Percentiles rank a stretch among this genome's conserved stretches.
Conservation (phyloP, 2,797 vertebrate species). For the Hemitrygon akajei region DNA sequence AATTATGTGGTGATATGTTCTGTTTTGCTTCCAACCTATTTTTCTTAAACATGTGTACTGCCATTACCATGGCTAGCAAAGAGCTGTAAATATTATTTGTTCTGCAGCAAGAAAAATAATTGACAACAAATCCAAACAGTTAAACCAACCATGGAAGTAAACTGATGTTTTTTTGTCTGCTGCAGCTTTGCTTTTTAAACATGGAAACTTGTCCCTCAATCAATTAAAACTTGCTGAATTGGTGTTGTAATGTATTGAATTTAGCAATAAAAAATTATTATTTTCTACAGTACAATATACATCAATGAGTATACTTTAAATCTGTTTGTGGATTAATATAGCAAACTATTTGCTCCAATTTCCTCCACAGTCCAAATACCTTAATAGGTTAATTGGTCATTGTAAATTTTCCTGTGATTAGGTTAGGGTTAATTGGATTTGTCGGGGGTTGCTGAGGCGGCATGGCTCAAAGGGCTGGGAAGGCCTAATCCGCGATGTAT, state of each 20-base stretch:
- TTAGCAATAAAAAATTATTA: neutral
- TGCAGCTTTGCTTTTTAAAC: neutral
- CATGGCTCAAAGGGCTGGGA: too few relatives aligned
- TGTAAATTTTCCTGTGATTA: too few relatives aligned
- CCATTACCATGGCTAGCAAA: neutral
- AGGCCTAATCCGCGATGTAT: too few relatives aligned
- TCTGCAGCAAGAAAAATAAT: neutral
- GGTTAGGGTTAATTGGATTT: too few relatives aligned
- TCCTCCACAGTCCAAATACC: too few relatives aligned
- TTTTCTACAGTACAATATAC: neutral
- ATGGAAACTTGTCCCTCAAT: neutral
- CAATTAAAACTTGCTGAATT: neutral
- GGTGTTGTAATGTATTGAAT: neutral
- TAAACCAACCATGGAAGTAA: neutral
- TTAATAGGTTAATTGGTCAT: too few relatives aligned
- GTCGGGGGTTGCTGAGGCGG: too few relatives aligned
- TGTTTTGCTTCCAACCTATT: neutral
- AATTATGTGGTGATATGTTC: neutral
- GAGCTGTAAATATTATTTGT: neutral
- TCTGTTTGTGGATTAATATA: neutral
- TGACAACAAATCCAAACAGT: neutral
- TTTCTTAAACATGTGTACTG: neutral
- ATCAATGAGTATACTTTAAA: neutral
- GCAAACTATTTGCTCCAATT: neutral
- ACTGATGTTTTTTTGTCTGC: neutral